A percentile compares a stretch with the other conserved stretches of the same genome.
Conservation (phyloP, 2,113 vertebrate genomes). For the Xenus cinereus region DNA sequence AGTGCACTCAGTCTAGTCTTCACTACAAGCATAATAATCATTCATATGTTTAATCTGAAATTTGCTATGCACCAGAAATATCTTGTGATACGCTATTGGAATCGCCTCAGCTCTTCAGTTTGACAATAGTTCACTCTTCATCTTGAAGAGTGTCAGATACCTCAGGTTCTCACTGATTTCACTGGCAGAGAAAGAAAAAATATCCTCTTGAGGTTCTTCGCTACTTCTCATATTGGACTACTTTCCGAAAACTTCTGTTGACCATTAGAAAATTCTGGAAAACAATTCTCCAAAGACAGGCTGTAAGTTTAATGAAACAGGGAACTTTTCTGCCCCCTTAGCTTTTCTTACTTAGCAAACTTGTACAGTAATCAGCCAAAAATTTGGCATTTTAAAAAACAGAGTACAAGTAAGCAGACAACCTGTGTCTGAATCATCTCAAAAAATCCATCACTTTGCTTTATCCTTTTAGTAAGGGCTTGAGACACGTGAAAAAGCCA, state of each 20-base stretch:
- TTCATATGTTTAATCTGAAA: not conserved
- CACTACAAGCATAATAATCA: not conserved
- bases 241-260: not conserved
- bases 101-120: not conserved
- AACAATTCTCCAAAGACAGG: not conserved
- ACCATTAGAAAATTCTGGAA: not conserved
- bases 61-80: not conserved
- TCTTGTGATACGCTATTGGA: not conserved
- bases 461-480: not conserved
- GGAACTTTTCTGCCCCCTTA: not conserved
- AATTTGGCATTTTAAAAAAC: not conserved
- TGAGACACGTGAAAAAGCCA: not conserved
- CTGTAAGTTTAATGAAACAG: not conserved
- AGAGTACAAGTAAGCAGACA: not conserved
- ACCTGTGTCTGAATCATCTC: not conserved
- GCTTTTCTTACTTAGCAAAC: not conserved
- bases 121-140: not conserved
- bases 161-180: not conserved
- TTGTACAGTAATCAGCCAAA: not conserved
- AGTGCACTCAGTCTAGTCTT: not conserved
- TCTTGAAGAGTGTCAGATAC: not conserved
- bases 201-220: not conserved
- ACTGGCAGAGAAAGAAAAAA: not conserved
- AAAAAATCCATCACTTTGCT: not conserved
- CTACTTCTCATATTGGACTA: not conserved